A percentile compares a stretch with the other conserved stretches of the same genome.
Evolutionary conservation across 2,888 invertebrate species (phyloP).

Genomic region (Trichogramma dendrolimi): DNA sequence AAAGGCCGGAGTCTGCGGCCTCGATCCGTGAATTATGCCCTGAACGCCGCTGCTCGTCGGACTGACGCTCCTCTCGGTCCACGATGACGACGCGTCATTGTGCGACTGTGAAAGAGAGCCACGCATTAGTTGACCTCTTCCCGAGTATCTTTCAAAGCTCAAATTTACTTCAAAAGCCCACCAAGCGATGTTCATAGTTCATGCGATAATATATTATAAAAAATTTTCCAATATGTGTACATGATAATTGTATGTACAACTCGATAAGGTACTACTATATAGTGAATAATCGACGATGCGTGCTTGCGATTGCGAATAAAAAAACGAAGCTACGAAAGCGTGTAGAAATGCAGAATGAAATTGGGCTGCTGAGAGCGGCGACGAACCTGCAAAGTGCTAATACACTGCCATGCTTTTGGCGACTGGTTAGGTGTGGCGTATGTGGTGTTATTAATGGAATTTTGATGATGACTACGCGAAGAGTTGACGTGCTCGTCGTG

Average conservation of each 20-base stretch:
- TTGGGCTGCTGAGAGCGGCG: not conserved
- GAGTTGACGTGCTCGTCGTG: slow-evolving; percentile 12
- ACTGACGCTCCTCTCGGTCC: slow-evolving; percentile 57
- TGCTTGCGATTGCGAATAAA: not conserved
- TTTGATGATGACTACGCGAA: too few species aligned
- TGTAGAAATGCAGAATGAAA: slow-evolving; percentile 7
- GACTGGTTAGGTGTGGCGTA: slow-evolving; percentile 44
- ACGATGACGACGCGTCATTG: slow-evolving; percentile 64
- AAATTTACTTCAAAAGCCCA: too few species aligned
- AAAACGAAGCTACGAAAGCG: slow-evolving; percentile 1
- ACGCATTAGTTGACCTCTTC: not conserved
- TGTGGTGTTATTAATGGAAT: slow-evolving; percentile 35
- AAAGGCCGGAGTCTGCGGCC: slow-evolving; percentile 89
- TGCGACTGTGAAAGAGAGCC: slow-evolving; percentile 37
- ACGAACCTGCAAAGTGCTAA: slow-evolving; percentile 46
- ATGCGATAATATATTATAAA: too few species aligned
- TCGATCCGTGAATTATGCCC: slow-evolving; percentile 56
- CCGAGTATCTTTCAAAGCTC: not conserved
- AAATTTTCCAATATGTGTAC: too few species aligned
- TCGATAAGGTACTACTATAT: too few species aligned
- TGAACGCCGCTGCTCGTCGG: slow-evolving; percentile 43
- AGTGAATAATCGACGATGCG: too few species aligned
- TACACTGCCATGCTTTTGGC: slow-evolving; percentile 51
- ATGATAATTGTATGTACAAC: too few species aligned
- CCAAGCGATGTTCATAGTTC: too few species aligned